These are phyloP conservation scores for Globodera ellingtonae DNA, from an alignment of 1,140 invertebrate genomes.

Conservation along the genomic window DNA sequence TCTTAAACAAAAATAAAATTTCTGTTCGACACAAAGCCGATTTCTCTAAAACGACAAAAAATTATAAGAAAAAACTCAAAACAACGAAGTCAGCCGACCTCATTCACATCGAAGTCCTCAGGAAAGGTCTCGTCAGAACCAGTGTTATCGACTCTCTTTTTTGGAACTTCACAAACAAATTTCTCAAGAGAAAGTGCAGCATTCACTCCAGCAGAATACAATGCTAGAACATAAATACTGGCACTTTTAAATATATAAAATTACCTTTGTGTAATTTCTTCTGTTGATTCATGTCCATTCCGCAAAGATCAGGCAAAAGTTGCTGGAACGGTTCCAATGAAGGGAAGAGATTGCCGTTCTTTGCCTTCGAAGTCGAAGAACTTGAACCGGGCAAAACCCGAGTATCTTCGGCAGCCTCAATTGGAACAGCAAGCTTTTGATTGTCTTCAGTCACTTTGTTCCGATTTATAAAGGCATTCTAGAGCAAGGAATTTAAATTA, in stretches of 20 bases:
- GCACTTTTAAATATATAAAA: not conserved
- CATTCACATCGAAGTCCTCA: constrained; percentile 34
- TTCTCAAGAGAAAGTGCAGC: constrained; percentile 43
- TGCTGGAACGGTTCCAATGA: constrained; percentile 37
- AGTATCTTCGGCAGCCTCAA: constrained; percentile 37
- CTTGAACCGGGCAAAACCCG: constrained; percentile 39
- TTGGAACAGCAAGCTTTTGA: constrained; percentile 29
- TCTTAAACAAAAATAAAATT: no score
- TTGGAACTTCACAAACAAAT: constrained; percentile 33
- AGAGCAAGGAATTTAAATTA: not conserved
- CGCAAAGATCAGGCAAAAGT: constrained; percentile 45
- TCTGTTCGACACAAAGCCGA: no score
- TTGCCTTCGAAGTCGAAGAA: not conserved
- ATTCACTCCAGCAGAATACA: constrained; percentile 47
- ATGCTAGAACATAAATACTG: not conserved
- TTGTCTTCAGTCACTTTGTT: constrained; percentile 31
- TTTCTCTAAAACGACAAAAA: no score
- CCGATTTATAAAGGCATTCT: constrained; percentile 42
- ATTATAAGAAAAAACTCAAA: no score
- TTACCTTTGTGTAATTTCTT: constrained; percentile 32
- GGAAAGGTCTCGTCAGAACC: constrained; percentile 7
- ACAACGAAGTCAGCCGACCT: not conserved
- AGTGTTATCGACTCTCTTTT: constrained; percentile 13
- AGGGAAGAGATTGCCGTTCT: constrained; percentile 30
- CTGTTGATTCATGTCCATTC: constrained; percentile 44